These are phyloP conservation scores for Balearica regulorum DNA, from an alignment of 2,797 vertebrate genomes.

Conservation along the genomic window DNA sequence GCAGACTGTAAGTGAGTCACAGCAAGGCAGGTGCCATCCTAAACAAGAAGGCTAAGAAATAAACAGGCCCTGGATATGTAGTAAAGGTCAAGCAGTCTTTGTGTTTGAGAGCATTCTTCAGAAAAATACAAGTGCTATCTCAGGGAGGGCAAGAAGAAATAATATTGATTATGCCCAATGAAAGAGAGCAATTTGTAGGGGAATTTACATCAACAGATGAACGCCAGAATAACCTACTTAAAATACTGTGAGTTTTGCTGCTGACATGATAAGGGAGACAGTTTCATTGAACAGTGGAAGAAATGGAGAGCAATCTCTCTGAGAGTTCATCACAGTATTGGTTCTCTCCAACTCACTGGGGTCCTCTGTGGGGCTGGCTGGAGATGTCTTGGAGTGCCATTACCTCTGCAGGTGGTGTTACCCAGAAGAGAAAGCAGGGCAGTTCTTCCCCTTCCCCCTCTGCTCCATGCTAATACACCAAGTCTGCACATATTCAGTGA, in stretches of 20 bases:
- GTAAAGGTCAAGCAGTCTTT: not conserved
- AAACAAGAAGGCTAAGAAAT: not conserved
- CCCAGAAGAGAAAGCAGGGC: not conserved
- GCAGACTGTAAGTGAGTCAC: not conserved
- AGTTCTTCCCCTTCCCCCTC: not conserved
- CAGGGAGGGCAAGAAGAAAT: not conserved
- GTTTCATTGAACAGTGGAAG: not conserved
- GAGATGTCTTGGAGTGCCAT: not conserved
- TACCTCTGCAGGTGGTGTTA: not conserved
- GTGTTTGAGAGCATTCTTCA: not conserved
- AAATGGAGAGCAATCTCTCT: not conserved
- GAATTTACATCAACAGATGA: not conserved
- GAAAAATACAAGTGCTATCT: not conserved
- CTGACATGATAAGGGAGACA: not conserved
- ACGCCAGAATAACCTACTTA: not conserved
- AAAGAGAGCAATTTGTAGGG: not conserved
- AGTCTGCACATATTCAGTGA: too few species aligned
- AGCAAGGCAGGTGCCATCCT: constrained; percentile 14
- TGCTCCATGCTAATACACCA: not conserved
- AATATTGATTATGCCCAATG: not conserved
- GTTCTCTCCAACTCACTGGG: not conserved
- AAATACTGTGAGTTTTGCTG: not conserved
- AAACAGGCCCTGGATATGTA: not conserved
- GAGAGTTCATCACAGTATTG: not conserved
- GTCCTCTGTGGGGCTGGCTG: not conserved